Percentiles rank a stretch among this genome's conserved stretches.
Conservation (phyloP, 2,888 invertebrate species). For the Atherix ibis region DNA sequence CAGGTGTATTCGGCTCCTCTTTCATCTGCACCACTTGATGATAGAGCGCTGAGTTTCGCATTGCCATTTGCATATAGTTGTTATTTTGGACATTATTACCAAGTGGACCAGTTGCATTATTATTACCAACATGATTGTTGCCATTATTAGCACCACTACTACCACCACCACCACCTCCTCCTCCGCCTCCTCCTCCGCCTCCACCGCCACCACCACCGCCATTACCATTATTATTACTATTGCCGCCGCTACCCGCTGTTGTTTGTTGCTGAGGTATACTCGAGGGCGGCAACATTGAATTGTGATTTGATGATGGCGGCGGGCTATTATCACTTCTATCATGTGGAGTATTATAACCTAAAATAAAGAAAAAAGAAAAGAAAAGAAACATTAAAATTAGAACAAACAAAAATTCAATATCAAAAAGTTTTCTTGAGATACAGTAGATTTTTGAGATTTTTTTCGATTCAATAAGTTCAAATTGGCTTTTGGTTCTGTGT, state of each 20-base stretch:
- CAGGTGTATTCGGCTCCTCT: constrained; percentile 24
- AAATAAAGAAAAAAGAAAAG: constrained; percentile 6
- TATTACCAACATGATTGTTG: constrained; percentile 6
- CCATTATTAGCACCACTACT: constrained; percentile 15
- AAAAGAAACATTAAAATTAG: constrained; percentile 2
- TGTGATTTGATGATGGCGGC: constrained; percentile 17
- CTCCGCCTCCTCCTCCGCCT: constrained; percentile 17
- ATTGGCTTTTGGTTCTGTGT: too few species aligned
- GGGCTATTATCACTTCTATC: constrained; percentile 29
- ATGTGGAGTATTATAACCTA: constrained; percentile 26
- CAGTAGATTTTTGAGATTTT: too few species aligned
- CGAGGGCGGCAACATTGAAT: constrained; percentile 19
- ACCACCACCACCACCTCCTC: constrained; percentile 33
- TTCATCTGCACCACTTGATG: constrained; percentile 26
- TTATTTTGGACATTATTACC: constrained; percentile 20
- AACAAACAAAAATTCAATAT: not conserved
- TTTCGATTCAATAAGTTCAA: too few species aligned
- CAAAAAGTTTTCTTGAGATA: too few species aligned
- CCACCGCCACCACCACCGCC: constrained; percentile 18
- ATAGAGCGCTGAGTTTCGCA: constrained; percentile 22
- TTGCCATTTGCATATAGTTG: constrained; percentile 29
- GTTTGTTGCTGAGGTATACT: constrained; percentile 30
- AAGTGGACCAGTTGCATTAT: constrained; percentile 2
- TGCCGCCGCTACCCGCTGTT: constrained; percentile 19
- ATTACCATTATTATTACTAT: constrained; percentile 31